Evolutionary conservation across 2,797 vertebrate species (phyloP), one percentile per base, ranked within the genome.

Genomic region (Triplophysa yarkandensis): DNA sequence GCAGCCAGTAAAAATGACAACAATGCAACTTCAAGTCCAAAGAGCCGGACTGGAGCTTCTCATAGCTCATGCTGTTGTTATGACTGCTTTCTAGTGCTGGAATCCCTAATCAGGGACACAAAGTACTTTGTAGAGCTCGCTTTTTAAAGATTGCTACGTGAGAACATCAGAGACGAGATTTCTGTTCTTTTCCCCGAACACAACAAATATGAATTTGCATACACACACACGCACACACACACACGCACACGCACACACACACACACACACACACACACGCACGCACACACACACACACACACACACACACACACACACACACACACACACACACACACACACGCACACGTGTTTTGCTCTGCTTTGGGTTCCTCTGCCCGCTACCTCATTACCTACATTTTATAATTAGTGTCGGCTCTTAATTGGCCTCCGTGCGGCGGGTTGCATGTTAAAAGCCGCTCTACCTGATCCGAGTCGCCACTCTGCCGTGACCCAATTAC

Each of bases 1-100:
- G 62, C 44, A 68, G 65, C 54, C 69, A 14, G 52, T 54, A 81
- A 82, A 85, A 84, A 87, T 83, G 80, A 82, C 85, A 86, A 83
- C 77, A 84, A 84, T 83, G 83, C 77, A 48, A 75, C 50, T 30
- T 7, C 8, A 39, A 6, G 46, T 62, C 28, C 41, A 58, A 77
- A 60, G 73, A 30, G 30, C 30, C 36, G 3, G 41, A 4, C 62
- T 66, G 21, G 21, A 50, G 50, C 71, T 69, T 58, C 25, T 79
- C 60, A 78, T 63, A 34, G 70, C 60, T 36, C n/a, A 23, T 65
- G 63, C 66, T 55, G 21, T 36, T 36, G 46, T 48, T 64, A 61
- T 77, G 74, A 43, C 30, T 28, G 34, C 63, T 71, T 57, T 34
- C 41, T 23, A 11, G 68, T 50, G 32, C 52, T 62, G 50, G 25